A percentile compares a stretch with the other conserved stretches of the same genome.
Evolutionary conservation across 2,797 vertebrate species (phyloP).

Genomic region (Sebastolobus alascanus): DNA sequence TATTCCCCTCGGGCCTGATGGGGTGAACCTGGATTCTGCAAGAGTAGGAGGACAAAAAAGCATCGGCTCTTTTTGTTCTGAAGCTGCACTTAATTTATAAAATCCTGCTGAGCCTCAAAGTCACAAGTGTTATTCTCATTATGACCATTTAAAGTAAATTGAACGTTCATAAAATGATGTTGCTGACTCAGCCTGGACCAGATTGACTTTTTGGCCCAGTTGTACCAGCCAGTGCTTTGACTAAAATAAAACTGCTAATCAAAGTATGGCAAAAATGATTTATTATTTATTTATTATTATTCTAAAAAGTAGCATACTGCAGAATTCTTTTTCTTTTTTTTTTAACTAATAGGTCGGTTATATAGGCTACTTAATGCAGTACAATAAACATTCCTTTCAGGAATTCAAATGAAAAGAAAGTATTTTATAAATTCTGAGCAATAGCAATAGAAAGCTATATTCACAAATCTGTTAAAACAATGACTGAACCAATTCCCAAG

Average conservation of each 20-base stretch:
- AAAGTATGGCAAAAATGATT: background rate
- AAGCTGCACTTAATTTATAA: constrained; percentile 9
- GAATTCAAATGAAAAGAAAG: background rate
- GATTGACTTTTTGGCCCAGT: background rate
- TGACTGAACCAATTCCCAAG: background rate
- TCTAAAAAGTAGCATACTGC: background rate
- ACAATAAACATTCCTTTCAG: background rate
- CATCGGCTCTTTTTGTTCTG: background rate
- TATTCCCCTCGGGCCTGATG: constrained; percentile 26
- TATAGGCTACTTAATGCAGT: background rate
- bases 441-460: background rate
- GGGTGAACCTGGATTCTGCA: constrained; percentile 30
- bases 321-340: background rate
- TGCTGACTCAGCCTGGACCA: constrained; percentile 30
- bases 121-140: background rate
- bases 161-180: background rate
- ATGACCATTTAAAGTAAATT: constrained; percentile 5
- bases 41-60: constrained; percentile 8
- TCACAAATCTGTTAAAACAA: background rate
- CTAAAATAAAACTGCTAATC: background rate
- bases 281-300: too few relatives aligned
- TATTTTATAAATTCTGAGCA: background rate
- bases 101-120: background rate
- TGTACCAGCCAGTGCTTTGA: background rate
- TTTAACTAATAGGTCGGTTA: background rate